phyloP scores from a whole-genome alignment of 1,140 invertebrate genomes.

The Bombyx mori region DNA sequence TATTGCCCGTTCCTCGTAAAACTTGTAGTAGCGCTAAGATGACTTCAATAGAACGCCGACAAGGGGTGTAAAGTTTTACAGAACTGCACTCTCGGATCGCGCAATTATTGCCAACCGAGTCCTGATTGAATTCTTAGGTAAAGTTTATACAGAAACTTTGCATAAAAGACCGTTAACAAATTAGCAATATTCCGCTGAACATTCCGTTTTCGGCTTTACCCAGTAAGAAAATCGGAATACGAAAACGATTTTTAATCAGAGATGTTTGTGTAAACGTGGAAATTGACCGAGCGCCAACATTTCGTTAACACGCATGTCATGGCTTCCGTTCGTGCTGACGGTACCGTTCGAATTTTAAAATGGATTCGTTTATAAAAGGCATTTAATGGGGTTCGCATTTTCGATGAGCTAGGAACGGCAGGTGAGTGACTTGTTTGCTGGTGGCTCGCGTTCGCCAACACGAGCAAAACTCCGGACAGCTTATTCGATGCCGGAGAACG shows the following conservation, averaged over 20 bases:
- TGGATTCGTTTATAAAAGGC: conserved; percentile 63
- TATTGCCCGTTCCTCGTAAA: conserved; percentile 52
- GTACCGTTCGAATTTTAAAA: conserved; percentile 65
- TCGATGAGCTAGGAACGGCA: conserved; percentile 59
- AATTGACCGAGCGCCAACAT: conserved; percentile 59
- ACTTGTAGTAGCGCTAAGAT: conserved; percentile 61
- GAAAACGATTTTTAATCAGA: no score
- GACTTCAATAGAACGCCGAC: conserved; percentile 65
- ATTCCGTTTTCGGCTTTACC: conserved; percentile 2
- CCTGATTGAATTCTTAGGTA: conserved; percentile 66
- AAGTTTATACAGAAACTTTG: conserved; percentile 58
- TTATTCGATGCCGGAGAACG: conserved; percentile 45
- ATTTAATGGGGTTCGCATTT: conserved; percentile 62
- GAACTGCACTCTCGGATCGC: conserved; percentile 56
- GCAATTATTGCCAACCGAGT: conserved; percentile 65
- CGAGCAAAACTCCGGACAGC: conserved; percentile 60
- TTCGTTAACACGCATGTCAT: conserved; percentile 65
- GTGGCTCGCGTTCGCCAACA: conserved; percentile 39
- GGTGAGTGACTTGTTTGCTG: conserved; percentile 68
- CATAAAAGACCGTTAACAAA: conserved; percentile 55
- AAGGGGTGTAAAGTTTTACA: conserved; percentile 62
- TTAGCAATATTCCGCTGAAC: conserved; percentile 46
- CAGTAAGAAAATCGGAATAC: no score
- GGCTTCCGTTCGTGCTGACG: conserved; percentile 60
- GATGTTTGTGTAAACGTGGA: conserved; percentile 14